phyloP scores from a whole-genome alignment of 2,888 invertebrate species.

The Notocelia uddmanniana region DNA sequence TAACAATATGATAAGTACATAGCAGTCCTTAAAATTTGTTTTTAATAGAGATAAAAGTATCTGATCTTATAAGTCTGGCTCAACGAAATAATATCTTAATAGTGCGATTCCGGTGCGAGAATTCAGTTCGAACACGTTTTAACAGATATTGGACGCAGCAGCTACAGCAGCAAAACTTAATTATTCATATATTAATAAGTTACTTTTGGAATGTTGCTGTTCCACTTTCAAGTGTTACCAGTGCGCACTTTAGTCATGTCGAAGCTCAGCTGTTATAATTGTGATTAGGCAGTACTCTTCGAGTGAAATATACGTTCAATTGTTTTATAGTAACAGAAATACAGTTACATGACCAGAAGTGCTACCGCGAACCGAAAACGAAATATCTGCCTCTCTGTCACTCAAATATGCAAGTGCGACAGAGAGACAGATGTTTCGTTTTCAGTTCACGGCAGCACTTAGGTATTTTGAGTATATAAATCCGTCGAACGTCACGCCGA shows the following conservation, averaged over 20 bases:
- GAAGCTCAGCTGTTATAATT: not conserved
- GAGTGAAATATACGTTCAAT: too few species aligned
- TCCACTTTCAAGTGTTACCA: not conserved
- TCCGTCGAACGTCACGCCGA: too few species aligned
- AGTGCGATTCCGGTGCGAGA: not conserved
- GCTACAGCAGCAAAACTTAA: not conserved
- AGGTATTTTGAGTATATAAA: too few species aligned
- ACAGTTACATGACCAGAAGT: too few species aligned
- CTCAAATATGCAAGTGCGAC: too few species aligned
- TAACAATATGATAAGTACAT: conserved; percentile 71
- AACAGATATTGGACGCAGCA: not conserved
- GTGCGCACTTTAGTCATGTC: not conserved
- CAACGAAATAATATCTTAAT: not conserved
- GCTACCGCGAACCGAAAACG: too few species aligned
- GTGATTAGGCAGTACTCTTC: too few species aligned
- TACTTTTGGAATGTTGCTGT: not conserved
- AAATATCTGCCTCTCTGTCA: too few species aligned
- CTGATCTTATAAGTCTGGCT: not conserved
- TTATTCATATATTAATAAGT: not conserved
- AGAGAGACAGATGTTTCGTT: too few species aligned
- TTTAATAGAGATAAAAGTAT: conserved; percentile 48
- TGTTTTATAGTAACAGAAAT: too few species aligned
- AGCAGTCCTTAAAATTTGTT: conserved; percentile 52
- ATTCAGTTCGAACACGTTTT: not conserved
- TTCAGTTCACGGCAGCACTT: too few species aligned